phyloP scores from a whole-genome alignment of 2,888 invertebrate species.

The Morinoia aosen region DNA sequence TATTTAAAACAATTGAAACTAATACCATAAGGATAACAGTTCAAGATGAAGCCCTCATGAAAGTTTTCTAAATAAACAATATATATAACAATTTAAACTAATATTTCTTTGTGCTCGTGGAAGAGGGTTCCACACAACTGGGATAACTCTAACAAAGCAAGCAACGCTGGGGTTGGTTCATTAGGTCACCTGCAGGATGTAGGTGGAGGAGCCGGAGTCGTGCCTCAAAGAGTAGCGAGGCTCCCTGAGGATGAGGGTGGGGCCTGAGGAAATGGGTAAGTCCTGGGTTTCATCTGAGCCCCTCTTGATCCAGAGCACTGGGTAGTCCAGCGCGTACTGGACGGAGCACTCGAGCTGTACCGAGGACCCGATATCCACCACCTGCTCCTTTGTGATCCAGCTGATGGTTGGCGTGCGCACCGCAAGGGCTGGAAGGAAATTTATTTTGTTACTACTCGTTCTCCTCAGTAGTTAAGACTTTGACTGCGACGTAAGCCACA shows the following conservation, averaged over 20 bases:
- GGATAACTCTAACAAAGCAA: background rate
- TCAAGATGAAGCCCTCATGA: background rate
- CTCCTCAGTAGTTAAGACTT: background rate
- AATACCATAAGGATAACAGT: background rate
- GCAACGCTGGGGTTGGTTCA: background rate
- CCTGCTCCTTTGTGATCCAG: conserved; percentile 91
- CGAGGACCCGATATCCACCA: conserved; percentile 90
- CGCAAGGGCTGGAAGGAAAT: conserved; percentile 74
- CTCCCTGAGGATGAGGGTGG: conserved; percentile 87
- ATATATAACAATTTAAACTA: background rate
- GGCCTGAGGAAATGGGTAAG: conserved; percentile 86
- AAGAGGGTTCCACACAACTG: background rate
- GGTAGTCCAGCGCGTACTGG: conserved; percentile 89
- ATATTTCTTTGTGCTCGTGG: background rate
- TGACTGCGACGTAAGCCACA: background rate
- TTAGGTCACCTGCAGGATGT: conserved; percentile 75
- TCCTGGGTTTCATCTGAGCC: conserved; percentile 78
- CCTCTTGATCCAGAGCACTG: conserved; percentile 85
- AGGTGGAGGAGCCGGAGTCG: conserved; percentile 85
- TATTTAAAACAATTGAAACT: background rate
- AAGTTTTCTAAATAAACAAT: too few species aligned
- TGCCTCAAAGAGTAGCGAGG: conserved; percentile 86
- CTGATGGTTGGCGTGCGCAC: conserved; percentile 72
- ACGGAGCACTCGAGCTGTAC: conserved; percentile 91
- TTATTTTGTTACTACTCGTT: background rate